Base-by-base conservation (phyloP, 2,113 vertebrate genomes). In the Agelaius tricolor region DNA sequence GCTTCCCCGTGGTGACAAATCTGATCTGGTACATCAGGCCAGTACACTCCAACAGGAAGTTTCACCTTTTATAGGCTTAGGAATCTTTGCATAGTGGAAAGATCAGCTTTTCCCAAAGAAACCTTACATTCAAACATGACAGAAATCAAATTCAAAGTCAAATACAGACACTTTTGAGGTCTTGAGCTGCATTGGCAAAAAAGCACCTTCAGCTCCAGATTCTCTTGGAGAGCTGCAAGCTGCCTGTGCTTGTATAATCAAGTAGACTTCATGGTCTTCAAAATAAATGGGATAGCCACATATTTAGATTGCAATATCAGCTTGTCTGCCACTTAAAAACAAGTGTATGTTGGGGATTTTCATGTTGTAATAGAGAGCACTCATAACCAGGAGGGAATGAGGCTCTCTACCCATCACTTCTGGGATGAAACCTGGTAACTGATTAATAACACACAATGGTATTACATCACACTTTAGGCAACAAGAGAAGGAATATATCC, bases 401-500 rank as follows among this genome's bases (percentile, higher is more conserved):
- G 41, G 49, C 61, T 78, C 80, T 84, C 69, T 58, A 84, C 94
- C 82, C 71, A 80, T 72, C 84, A 30, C 69, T 95, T 92, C 95
- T 93, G 88, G 76, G 80, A 65, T 95, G 95, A 87, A 96, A 94
- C 89, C 66, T 74, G 91, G 91, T 87, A 96, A 94, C 91, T 94
- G 94, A 96, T 97, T 97, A 97, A 96, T 94, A 96, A 95, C 90
- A 95, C 93, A 96, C 93, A 96, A 93, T 86, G 90, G 90, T 91
- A 97, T 93, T 97, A 95, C 96, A 96, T 96, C 94, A 96, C 88
- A 93, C 90, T 95, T 93, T 91, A 94, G 96, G 84, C 93, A 84
- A 93, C 89, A 94, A 96, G 93, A 96, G 92, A 96, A 95, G 95
- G 84, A 96, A 96, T 96, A 95, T 87, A 97, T 97, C 97, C 96